phyloP scores from a whole-genome alignment of 2,797 vertebrate genomes.

The Spatula clypeata region DNA sequence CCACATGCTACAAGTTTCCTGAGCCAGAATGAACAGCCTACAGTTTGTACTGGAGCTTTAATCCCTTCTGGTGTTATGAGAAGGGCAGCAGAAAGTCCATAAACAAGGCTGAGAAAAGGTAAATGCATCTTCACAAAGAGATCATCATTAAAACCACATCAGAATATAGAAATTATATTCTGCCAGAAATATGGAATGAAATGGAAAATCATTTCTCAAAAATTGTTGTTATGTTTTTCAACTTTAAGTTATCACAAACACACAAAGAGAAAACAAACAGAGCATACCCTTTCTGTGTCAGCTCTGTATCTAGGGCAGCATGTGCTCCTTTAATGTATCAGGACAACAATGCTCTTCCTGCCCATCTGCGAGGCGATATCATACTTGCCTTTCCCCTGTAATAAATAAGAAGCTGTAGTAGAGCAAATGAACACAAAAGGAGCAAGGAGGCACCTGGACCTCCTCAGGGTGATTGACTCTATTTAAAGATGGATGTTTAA shows the following conservation, averaged over 20 bases:
- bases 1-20: neutral
- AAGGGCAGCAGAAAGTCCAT: neutral
- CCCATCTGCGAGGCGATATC: neutral
- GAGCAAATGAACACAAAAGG: neutral
- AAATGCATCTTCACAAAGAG: neutral
- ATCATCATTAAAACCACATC: neutral
- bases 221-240: neutral
- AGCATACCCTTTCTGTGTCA: neutral
- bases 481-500: neutral
- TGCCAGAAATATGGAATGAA: neutral
- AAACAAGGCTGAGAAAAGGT: neutral
- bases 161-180: neutral
- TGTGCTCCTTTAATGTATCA: neutral
- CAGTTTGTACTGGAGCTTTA: neutral
- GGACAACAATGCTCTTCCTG: neutral
- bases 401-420: neutral
- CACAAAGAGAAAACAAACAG: neutral
- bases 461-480: fast-evolving
- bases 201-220: neutral
- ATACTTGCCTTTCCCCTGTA: neutral
- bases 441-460: neutral
- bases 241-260: neutral
- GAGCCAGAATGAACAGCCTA: neutral
- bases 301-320: neutral
- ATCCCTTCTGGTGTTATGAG: neutral